These are phyloP conservation scores for Xestia c-nigrum DNA, from an alignment of 2,888 invertebrate species.

Conservation along the genomic window DNA sequence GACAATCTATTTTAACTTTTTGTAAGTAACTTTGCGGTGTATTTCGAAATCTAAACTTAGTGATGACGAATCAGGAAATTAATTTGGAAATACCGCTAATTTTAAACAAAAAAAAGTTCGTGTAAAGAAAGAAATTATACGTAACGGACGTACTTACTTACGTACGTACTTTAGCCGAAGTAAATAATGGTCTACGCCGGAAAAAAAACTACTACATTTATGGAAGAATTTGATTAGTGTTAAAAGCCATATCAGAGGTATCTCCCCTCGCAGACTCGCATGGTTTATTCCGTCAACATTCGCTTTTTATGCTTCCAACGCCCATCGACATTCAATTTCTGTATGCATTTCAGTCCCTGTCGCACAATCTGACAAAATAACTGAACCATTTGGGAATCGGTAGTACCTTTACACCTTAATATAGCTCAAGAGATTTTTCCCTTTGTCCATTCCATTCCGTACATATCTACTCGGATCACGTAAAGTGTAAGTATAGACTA, in stretches of 20 bases:
- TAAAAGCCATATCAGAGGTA: slow-evolving; percentile 50
- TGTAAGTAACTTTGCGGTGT: neutral
- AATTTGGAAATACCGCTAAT: slow-evolving; percentile 2
- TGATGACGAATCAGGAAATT: neutral
- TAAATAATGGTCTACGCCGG: slow-evolving; percentile 7
- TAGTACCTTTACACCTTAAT: slow-evolving; percentile 85
- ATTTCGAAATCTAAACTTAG: neutral
- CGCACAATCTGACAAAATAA: slow-evolving; percentile 84
- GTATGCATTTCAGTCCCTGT: slow-evolving; percentile 73
- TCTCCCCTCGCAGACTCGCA: slow-evolving; percentile 52
- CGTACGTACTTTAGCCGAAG: neutral
- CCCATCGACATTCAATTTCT: slow-evolving; percentile 83
- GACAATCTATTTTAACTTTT: neutral
- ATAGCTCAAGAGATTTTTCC: slow-evolving; percentile 87
- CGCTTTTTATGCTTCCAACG: slow-evolving; percentile 77
- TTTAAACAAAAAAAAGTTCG: fast-evolving
- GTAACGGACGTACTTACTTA: neutral
- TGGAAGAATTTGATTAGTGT: slow-evolving; percentile 57
- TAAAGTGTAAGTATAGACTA: slow-evolving; percentile 80
- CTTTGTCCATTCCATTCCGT: slow-evolving; percentile 83
- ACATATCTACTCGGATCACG: slow-evolving; percentile 84
- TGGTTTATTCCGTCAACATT: slow-evolving; percentile 71
- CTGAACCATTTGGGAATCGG: slow-evolving; percentile 83
- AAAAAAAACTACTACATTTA: slow-evolving; percentile 25
- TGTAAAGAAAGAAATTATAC: neutral